phyloP scores from a whole-genome alignment of 2,113 vertebrate species.

The Geococcyx californianus region DNA sequence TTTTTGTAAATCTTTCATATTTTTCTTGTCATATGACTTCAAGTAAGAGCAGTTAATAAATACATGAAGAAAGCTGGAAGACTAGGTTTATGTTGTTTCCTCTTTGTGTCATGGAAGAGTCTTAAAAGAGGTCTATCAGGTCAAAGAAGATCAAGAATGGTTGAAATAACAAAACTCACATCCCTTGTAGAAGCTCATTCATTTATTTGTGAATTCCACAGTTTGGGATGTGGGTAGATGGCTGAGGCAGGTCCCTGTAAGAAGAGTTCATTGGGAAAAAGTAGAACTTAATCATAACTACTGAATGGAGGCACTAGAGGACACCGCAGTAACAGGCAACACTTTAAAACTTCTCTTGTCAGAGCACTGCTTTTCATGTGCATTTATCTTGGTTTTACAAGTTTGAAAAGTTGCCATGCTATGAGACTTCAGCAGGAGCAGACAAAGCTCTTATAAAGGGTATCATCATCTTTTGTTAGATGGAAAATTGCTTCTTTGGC shows the following conservation, averaged over 20 bases:
- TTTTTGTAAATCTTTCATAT: background rate
- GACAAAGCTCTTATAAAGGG: background rate
- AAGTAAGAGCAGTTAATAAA: background rate
- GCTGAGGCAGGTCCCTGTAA: background rate
- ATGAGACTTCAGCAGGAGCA: background rate
- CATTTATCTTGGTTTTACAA: background rate
- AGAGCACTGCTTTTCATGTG: background rate
- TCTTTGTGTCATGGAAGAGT: background rate
- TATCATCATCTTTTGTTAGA: conserved; percentile 1
- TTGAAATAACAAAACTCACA: background rate
- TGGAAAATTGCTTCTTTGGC: conserved; percentile 22
- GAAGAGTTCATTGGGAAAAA: background rate
- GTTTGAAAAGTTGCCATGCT: conserved; percentile 2
- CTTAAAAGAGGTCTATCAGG: background rate
- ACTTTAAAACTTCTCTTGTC: background rate
- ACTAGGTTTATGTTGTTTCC: background rate
- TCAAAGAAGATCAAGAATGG: background rate
- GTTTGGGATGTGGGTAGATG: background rate
- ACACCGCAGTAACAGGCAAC: background rate
- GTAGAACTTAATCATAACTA: background rate
- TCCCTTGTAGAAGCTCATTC: background rate
- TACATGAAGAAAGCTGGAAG: background rate
- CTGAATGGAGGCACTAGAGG: conserved; percentile 44
- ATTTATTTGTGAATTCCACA: background rate
- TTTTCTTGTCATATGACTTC: background rate